Evolutionary conservation across 1,140 invertebrate species (phyloP).

Genomic region (Drosophila suzukii): DNA sequence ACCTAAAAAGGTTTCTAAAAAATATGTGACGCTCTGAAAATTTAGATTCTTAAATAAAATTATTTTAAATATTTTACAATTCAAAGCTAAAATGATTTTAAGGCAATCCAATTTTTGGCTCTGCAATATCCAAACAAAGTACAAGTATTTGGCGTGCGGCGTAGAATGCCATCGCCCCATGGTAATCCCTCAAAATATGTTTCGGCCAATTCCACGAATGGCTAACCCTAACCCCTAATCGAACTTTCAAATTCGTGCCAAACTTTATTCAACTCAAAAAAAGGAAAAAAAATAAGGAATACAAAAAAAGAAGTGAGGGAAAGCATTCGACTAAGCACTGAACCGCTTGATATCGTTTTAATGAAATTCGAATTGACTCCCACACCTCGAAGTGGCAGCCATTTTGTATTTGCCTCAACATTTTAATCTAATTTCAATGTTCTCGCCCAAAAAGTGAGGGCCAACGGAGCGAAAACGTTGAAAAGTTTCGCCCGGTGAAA

Average conservation of each 20-base stretch:
- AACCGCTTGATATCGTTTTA: conserved; percentile 48
- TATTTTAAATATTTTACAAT: too few relatives aligned
- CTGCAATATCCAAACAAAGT: conserved; percentile 1
- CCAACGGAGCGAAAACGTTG: conserved; percentile 37
- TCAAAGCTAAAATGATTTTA: too few relatives aligned
- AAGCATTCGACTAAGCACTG: conserved; percentile 5
- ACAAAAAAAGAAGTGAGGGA: too few relatives aligned
- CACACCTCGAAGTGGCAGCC: conserved; percentile 34
- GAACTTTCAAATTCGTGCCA: conserved; percentile 24
- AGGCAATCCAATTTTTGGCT: not conserved
- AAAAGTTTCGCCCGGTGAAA: conserved; percentile 33
- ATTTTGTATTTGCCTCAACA: conserved; percentile 59
- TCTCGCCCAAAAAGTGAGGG: conserved; percentile 26
- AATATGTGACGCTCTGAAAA: too few relatives aligned
- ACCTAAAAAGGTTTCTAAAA: too few relatives aligned
- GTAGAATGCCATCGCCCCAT: conserved; percentile 3
- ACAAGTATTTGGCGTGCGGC: not conserved
- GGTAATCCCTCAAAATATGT: conserved; percentile 33
- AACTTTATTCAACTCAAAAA: conserved; percentile 9
- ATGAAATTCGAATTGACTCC: conserved; percentile 50
- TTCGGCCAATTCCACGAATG: conserved; percentile 36
- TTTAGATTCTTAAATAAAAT: too few relatives aligned
- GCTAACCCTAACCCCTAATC: conserved; percentile 39
- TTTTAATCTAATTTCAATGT: conserved; percentile 71
- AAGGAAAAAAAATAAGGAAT: not conserved